Percentiles rank a stretch among this genome's conserved stretches.
These are phyloP conservation scores for Syngnathus scovelli DNA, from an alignment of 2,113 vertebrate species.

Conservation along the genomic window DNA sequence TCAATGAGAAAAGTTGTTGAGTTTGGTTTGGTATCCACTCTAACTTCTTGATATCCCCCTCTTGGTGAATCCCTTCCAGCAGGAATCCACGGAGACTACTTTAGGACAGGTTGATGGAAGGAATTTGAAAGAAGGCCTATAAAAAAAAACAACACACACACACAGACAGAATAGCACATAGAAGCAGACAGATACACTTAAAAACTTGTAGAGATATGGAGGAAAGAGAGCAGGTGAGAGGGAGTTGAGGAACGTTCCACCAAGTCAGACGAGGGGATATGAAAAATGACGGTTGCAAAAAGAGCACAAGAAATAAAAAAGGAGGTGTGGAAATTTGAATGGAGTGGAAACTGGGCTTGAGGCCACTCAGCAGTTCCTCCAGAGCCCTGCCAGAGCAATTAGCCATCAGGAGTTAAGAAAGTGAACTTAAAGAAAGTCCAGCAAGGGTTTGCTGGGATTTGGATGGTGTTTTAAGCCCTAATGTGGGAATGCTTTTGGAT, in stretches of 20 bases:
- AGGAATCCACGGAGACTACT: conserved; percentile 8
- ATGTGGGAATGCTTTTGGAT: conserved; percentile 53
- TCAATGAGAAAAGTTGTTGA: conserved; percentile 12
- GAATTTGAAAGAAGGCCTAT: conserved; percentile 14
- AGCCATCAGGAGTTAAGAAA: conserved; percentile 57
- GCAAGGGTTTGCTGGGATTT: conserved; percentile 59
- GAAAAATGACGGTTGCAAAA: conserved; percentile 32
- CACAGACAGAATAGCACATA: conserved; percentile 13
- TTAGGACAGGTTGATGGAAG: conserved; percentile 5
- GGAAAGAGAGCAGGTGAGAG: conserved; percentile 25
- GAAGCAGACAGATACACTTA: conserved; percentile 19
- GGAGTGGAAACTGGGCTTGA: conserved; percentile 65
- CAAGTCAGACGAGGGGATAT: conserved; percentile 32
- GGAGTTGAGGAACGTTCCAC: conserved; percentile 31
- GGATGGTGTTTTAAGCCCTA: conserved; percentile 44
- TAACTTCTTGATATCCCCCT: conserved; percentile 14
- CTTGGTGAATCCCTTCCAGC: conserved; percentile 14
- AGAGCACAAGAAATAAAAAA: conserved; percentile 27
- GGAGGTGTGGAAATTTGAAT: conserved; percentile 51
- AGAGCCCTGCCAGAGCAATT: conserved; percentile 63
- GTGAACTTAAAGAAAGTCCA: conserved; percentile 51
- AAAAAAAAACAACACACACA: conserved; percentile 5
- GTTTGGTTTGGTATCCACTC: conserved; percentile 22
- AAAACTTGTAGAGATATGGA: conserved; percentile 40
- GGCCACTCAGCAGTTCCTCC: conserved; percentile 65